Percentiles rank a stretch among this genome's conserved stretches.
Conservation (phyloP, 2,113 vertebrate species). For the Athene cunicularia region DNA sequence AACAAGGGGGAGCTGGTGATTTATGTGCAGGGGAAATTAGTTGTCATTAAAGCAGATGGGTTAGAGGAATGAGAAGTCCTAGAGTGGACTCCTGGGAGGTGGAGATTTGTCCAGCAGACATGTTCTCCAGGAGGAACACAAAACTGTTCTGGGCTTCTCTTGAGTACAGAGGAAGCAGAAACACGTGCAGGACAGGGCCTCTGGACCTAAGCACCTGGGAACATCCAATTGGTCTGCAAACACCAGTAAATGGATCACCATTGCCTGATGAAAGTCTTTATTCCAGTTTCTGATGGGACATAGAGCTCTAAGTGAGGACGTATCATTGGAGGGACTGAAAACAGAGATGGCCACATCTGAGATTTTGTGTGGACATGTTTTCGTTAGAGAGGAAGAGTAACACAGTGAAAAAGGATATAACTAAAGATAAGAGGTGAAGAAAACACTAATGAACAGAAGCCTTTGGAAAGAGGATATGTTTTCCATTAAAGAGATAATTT, state of each 20-base stretch:
- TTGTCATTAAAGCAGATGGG: not conserved
- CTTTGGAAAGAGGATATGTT: not conserved
- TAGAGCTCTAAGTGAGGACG: not conserved
- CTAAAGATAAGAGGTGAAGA: not conserved
- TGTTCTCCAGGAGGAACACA: not conserved
- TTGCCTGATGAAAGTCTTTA: not conserved
- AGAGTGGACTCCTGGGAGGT: not conserved
- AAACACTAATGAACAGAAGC: not conserved
- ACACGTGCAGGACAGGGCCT: accelerated
- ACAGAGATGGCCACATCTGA: not conserved
- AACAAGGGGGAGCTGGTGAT: not conserved
- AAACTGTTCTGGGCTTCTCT: not conserved
- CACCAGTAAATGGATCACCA: not conserved
- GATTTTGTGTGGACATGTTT: not conserved
- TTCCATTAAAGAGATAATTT: not conserved
- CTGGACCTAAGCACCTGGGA: not conserved
- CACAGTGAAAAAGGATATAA: not conserved
- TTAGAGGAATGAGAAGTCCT: not conserved
- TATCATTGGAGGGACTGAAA: not conserved
- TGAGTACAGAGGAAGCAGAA: not conserved
- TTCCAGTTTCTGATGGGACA: not conserved
- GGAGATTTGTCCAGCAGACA: not conserved
- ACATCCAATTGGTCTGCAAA: not conserved
- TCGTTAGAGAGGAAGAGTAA: not conserved
- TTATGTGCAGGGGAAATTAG: not conserved